Evolutionary conservation across 2,113 vertebrate species (phyloP), one percentile per base, ranked within the genome.

Genomic region (Conger conger): DNA sequence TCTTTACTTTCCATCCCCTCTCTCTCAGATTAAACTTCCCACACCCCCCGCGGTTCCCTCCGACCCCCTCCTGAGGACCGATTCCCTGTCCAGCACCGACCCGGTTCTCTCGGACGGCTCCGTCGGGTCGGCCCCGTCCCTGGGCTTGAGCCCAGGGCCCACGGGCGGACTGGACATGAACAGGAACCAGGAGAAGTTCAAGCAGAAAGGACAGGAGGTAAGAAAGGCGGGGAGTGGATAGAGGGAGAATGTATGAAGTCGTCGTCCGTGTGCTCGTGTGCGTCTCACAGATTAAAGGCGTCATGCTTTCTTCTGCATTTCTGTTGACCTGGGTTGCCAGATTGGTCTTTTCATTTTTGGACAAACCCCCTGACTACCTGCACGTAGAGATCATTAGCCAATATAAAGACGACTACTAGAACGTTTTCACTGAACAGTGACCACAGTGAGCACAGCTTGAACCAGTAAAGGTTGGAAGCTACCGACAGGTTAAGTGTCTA

Each of bases 201-300:
- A 96, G 85, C 93, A 95, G 73, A 96, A 97, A 90, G 92, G 94
- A 84, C 94, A 92, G 87, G 96, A 97, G 91, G 97, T 95, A 88
- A 92, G 87, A 84, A 77, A 20, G 27, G 20, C 37, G 40, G 63
- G 63, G 17, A 27, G 35, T 83, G 30, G n/a, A 50, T 27, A 87
- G 86, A 89, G 85, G 87, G 88, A 93, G 92, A 63, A 8, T 20
- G 57, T 3, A 63, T 11, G 45, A 50, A 50, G n/a, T n/a, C n/a
- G n/a, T n/a, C n/a, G n/a, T n/a, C n/a, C n/a, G n/a, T n/a, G n/a
- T n/a, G n/a, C n/a, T n/a, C n/a, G n/a, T n/a, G n/a, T n/a, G n/a
- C n/a, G n/a, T n/a, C n/a, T n/a, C n/a, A n/a, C n/a, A n/a, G n/a
- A n/a, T n/a, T n/a, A n/a, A n/a, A n/a, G n/a, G n/a, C n/a, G n/a